Percentiles rank a stretch among this genome's conserved stretches.
These are phyloP conservation scores for Trichonephila inaurata DNA, from an alignment of 1,140 invertebrate species.

Conservation along the genomic window DNA sequence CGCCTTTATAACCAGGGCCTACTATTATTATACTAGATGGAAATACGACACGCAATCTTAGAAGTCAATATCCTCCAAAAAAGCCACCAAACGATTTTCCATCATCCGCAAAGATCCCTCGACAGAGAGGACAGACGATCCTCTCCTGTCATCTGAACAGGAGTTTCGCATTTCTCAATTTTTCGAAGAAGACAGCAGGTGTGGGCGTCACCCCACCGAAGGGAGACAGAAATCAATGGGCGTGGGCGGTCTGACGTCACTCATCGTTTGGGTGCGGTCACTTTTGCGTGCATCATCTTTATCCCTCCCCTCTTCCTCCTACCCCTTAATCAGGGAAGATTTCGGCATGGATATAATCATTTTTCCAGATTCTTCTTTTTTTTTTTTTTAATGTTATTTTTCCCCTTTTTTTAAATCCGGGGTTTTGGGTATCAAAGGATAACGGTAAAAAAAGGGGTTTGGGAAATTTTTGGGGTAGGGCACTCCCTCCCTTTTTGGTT, in stretches of 20 bases:
- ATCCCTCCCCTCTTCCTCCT: background rate
- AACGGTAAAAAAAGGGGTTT: background rate
- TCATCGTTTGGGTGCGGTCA: slow-evolving; percentile 62
- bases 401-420: background rate
- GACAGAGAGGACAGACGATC: background rate
- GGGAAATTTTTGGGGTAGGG: background rate
- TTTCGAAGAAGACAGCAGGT: background rate
- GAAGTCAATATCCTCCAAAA: background rate
- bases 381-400: slow-evolving; percentile 22
- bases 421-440: background rate
- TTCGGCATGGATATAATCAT: background rate
- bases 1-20: too few relatives aligned
- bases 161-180: slow-evolving; percentile 41
- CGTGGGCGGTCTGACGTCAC: slow-evolving; percentile 66
- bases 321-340: background rate
- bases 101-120: background rate
- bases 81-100: background rate
- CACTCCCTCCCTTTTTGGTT: background rate
- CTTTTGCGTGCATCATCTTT: background rate
- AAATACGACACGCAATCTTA: background rate
- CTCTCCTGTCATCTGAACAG: background rate
- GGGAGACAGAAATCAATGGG: slow-evolving; percentile 60
- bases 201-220: slow-evolving; percentile 35
- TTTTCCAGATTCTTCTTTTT: background rate
- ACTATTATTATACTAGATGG: background rate